Evolutionary conservation across 2,797 vertebrate species (phyloP).

Genomic region (Morelia viridis): DNA sequence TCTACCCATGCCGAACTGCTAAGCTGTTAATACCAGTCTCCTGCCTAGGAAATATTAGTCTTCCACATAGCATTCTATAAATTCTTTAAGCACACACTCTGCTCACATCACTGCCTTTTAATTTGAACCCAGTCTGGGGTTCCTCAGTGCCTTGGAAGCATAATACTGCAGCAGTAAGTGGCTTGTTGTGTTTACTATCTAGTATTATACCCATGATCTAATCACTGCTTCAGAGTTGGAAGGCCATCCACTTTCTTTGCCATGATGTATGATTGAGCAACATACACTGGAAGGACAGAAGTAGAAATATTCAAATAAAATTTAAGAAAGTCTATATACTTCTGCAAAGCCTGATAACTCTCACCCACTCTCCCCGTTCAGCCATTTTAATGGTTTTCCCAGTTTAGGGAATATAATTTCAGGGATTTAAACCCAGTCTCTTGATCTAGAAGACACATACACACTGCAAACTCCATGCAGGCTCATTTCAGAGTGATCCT

Average conservation of each 20-base stretch:
- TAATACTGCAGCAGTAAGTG: too few relatives aligned
- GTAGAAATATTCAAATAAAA: neutral
- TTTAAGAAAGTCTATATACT: neutral
- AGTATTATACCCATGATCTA: neutral
- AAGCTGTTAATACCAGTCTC: neutral
- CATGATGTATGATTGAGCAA: neutral
- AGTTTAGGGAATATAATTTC: neutral
- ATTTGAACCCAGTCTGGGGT: neutral
- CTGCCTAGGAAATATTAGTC: constrained; percentile 34
- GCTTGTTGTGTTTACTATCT: neutral
- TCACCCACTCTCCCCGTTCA: neutral
- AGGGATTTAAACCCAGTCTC: neutral
- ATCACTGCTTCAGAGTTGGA: neutral
- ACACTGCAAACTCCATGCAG: neutral
- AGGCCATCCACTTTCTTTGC: neutral
- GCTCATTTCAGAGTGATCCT: neutral
- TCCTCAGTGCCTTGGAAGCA: constrained; percentile 4
- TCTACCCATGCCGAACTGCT: neutral
- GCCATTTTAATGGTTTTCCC: neutral
- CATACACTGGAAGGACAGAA: too few relatives aligned
- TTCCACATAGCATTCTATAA: constrained; percentile 30
- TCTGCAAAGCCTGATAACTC: neutral
- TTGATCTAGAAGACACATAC: neutral
- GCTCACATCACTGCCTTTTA: neutral
- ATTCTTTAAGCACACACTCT: neutral